phyloP scores from a whole-genome alignment of 2,888 invertebrate species.

The Plutella xylostella region DNA sequence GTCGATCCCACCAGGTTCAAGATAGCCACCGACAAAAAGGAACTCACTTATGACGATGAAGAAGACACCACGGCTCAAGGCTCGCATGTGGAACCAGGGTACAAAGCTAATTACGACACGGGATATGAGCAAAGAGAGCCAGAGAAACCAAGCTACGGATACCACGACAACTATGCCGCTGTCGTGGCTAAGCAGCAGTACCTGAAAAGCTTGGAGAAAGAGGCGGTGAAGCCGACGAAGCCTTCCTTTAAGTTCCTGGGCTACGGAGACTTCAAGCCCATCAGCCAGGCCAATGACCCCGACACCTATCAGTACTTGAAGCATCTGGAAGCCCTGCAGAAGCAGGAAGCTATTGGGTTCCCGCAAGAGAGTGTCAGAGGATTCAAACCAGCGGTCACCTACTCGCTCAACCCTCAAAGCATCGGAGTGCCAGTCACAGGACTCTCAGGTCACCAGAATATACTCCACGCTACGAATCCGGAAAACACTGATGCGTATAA shows the following conservation, averaged over 20 bases:
- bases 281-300: slow-evolving; percentile 42
- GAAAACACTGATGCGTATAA: slow-evolving; percentile 28
- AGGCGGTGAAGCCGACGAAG: slow-evolving; percentile 24
- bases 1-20: slow-evolving; percentile 12
- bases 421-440: no score
- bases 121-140: not conserved
- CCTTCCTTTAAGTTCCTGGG: slow-evolving; percentile 36
- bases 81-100: slow-evolving; percentile 20
- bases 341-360: slow-evolving; percentile 23
- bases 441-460: no score
- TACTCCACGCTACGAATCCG: slow-evolving; percentile 23
- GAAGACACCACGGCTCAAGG: slow-evolving; percentile 21
- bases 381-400: slow-evolving; percentile 29
- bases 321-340: slow-evolving; percentile 35
- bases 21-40: no score
- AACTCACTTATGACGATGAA: not conserved
- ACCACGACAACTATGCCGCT: slow-evolving; percentile 28
- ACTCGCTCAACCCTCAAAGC: no score
- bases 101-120: not conserved
- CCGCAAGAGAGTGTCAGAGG: slow-evolving; percentile 13
- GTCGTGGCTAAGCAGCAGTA: slow-evolving; percentile 1
- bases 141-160: slow-evolving; percentile 17
- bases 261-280: slow-evolving; percentile 40
- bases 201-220: not conserved
- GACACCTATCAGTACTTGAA: slow-evolving; percentile 50